Evolutionary conservation across 2,113 vertebrate species (phyloP).

Genomic region (Coracopsis vasa): DNA sequence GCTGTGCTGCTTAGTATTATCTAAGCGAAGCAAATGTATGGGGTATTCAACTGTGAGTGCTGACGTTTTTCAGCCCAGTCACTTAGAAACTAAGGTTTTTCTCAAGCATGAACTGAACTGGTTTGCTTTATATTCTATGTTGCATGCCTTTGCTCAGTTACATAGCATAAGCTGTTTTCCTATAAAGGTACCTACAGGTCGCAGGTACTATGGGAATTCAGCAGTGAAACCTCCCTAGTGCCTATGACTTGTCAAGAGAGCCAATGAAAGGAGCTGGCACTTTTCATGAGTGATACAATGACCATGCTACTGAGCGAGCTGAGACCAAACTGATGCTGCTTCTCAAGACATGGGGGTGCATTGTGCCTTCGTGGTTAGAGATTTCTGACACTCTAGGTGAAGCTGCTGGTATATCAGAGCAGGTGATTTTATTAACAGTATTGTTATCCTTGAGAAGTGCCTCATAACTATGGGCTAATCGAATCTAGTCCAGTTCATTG

Average conservation of each 20-base stretch:
- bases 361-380: not conserved
- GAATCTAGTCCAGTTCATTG: not conserved
- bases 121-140: slow-evolving; percentile 31
- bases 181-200: not conserved
- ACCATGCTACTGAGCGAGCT: not conserved
- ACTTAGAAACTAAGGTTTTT: slow-evolving; percentile 53
- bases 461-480: not conserved
- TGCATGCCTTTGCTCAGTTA: slow-evolving; percentile 45
- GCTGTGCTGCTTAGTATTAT: slow-evolving; percentile 60
- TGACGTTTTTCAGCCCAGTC: slow-evolving; percentile 46
- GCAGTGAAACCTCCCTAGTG: not conserved
- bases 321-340: not conserved
- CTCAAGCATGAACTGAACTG: slow-evolving; percentile 43
- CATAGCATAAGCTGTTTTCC: slow-evolving; percentile 12
- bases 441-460: not conserved
- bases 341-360: not conserved
- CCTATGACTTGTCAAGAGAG: not conserved
- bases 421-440: not conserved
- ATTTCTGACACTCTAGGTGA: not conserved
- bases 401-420: not conserved
- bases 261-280: not conserved
- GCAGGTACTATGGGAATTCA: slow-evolving; percentile 27
- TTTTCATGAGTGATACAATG: not conserved
- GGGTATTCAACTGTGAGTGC: slow-evolving; percentile 24
- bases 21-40: slow-evolving; percentile 54